A percentile compares a stretch with the other conserved stretches of the same genome.
These are phyloP conservation scores for Ormyrus rosae DNA, from an alignment of 2,888 invertebrate species.

Conservation along the genomic window DNA sequence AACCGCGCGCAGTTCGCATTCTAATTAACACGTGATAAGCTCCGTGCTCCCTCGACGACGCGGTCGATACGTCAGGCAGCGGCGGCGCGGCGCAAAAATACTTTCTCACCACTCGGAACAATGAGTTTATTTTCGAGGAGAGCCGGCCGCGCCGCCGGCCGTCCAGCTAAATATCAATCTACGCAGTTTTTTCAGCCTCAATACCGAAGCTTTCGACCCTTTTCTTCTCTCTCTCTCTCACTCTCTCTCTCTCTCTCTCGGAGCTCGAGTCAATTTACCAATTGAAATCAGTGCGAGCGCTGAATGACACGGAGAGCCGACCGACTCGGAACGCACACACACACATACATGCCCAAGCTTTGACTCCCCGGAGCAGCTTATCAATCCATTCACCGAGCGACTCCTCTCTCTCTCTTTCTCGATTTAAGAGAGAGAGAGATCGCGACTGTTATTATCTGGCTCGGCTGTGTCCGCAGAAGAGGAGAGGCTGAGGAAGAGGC, in stretches of 20 bases:
- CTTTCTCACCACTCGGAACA: slow-evolving; percentile 1
- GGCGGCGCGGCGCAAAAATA: slow-evolving; percentile 1
- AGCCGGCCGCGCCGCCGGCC: neutral
- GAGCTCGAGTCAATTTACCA: slow-evolving; percentile 71
- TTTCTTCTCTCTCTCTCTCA: slow-evolving; percentile 12
- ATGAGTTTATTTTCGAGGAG: slow-evolving; percentile 24
- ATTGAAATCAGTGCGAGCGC: slow-evolving; percentile 72
- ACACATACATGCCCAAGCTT: slow-evolving; percentile 11
- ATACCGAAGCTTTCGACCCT: slow-evolving; percentile 30
- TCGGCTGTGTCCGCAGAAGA: too few species aligned
- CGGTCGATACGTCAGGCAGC: too few species aligned
- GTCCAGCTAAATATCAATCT: slow-evolving; percentile 36
- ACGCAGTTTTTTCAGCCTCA: slow-evolving; percentile 43
- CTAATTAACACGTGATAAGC: too few species aligned
- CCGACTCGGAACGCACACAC: slow-evolving; percentile 43
- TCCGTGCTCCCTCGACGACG: too few species aligned
- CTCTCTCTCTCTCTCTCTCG: slow-evolving; percentile 2
- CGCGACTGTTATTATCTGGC: too few species aligned
- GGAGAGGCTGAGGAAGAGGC: too few species aligned
- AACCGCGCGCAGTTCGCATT: too few species aligned
- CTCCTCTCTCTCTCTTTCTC: neutral
- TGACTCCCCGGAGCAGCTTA: slow-evolving; percentile 12
- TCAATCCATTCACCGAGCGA: slow-evolving; percentile 35
- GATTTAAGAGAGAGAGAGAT: neutral
- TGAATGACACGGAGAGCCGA: slow-evolving; percentile 58